Evolutionary conservation across 2,888 invertebrate species (phyloP), one percentile per base, ranked within the genome.

Genomic region (Cerastoderma edule): DNA sequence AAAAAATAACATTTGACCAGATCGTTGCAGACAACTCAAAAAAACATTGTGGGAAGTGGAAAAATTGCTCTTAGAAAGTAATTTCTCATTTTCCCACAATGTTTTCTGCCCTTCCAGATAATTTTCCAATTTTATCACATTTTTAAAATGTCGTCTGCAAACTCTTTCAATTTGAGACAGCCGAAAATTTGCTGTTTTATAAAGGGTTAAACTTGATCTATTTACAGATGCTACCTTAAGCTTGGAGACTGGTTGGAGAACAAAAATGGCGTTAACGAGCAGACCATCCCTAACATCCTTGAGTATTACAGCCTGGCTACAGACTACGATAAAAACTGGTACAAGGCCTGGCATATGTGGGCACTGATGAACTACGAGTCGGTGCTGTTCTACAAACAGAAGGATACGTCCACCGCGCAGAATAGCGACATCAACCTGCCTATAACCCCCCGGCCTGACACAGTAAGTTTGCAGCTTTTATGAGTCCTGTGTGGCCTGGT

Each of bases 301-400:
- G 89, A 92, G 60, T 96, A 96, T 91, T 98, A 97, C 92, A 94
- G 95, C 44, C 94, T 95, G n/a, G 97, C 98, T 0, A 97, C 97
- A 0, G 95, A 96, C 80, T 95, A 96, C 83, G 96, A 98, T 87
- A 95, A 95, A 0, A 95, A 95, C 67, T 99, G 99, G 98, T 94
- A 94, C 85, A 94, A 94, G 94, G 99, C 99, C 0, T 99, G 99
- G 99, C 99, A 99, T 93, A 96, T 98, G 0, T 98, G 97, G 95
- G 99, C 99, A 0, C 98, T 98, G 90, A 98, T 98, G 95, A 99
- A 99, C 93, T 99, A 98, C 91, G 98, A 99, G 93, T 97, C 98
- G 0, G 97, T 98, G 10, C 91, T 95, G 33, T 95, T 95, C 88
- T 95, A 95, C 89, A 95, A 95, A 83, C 92, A 93, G 66, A 88